Evolutionary conservation across 2,113 vertebrate genomes (phyloP).

Genomic region (Odontesthes bonariensis): DNA sequence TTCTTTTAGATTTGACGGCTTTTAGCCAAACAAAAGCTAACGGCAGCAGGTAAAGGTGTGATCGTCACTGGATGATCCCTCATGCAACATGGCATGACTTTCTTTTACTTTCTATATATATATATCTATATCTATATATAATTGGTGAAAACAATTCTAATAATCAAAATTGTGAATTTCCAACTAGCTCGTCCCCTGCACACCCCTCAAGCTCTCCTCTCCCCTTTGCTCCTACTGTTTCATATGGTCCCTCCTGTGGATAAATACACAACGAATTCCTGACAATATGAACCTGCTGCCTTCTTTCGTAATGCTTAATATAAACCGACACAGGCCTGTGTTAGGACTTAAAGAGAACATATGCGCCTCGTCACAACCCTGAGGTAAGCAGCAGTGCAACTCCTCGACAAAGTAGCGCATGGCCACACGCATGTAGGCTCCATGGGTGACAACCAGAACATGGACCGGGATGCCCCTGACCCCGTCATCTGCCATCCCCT

Average conservation of each 20-base stretch:
- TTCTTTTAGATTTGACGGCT: too few relatives aligned
- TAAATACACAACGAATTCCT: constrained; percentile 83
- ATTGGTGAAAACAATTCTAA: too few relatives aligned
- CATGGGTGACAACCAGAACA: constrained; percentile 90
- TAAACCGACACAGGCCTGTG: constrained; percentile 90
- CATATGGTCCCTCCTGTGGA: constrained; percentile 89
- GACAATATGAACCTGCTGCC: constrained; percentile 62
- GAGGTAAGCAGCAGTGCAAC: constrained; percentile 84
- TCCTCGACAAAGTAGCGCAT: constrained; percentile 89
- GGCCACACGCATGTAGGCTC: constrained; percentile 89
- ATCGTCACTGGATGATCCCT: too few relatives aligned
- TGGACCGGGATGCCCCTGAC: constrained; percentile 75
- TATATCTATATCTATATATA: too few relatives aligned
- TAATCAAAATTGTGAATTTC: too few relatives aligned
- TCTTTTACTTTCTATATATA: too few relatives aligned
- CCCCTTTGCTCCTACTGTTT: constrained; percentile 43
- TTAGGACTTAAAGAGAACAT: constrained; percentile 89
- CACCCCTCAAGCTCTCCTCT: neutral
- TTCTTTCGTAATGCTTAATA: constrained; percentile 78
- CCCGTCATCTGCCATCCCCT: constrained; percentile 64
- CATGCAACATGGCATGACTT: too few relatives aligned
- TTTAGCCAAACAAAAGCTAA: too few relatives aligned
- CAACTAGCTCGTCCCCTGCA: too few relatives aligned
- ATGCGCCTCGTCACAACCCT: constrained; percentile 74
- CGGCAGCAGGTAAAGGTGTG: too few relatives aligned